Percentiles rank a stretch among this genome's conserved stretches.
Evolutionary conservation across 1,140 invertebrate genomes (phyloP).

Genomic region (Orius laevigatus): DNA sequence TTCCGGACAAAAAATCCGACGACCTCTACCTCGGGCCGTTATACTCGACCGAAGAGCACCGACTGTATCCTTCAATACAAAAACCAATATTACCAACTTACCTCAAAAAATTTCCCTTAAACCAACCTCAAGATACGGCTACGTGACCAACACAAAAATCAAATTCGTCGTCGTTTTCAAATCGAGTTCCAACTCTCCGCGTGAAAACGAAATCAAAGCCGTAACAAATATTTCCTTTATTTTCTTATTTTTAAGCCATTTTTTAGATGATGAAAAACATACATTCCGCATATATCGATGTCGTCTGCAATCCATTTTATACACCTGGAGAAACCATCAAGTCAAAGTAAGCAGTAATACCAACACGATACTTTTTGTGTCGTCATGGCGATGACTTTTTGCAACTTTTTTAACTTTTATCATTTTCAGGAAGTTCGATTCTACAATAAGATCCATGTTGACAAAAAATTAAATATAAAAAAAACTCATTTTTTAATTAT

Average conservation of each 20-base stretch:
- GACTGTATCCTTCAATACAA: constrained; percentile 55
- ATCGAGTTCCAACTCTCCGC: constrained; percentile 64
- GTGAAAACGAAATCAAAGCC: constrained; percentile 88
- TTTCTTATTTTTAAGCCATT: constrained; percentile 4
- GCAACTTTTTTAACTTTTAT: too few relatives aligned
- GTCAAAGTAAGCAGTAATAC: constrained; percentile 70
- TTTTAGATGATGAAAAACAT: constrained; percentile 74
- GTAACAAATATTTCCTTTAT: constrained; percentile 34
- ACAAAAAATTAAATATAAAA: too few relatives aligned
- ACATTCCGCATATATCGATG: constrained; percentile 79
- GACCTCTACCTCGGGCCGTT: constrained; percentile 77
- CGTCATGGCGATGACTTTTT: too few relatives aligned
- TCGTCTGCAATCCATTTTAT: constrained; percentile 90
- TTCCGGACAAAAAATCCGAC: constrained; percentile 41
- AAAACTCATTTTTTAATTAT: too few relatives aligned
- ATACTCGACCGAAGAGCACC: constrained; percentile 91
- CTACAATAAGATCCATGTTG: too few relatives aligned
- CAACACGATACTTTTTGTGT: too few relatives aligned
- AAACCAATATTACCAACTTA: background rate
- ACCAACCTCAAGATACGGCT: constrained; percentile 61
- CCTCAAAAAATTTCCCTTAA: background rate
- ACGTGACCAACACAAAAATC: constrained; percentile 92
- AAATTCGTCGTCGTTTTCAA: constrained; percentile 93
- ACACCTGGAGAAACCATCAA: constrained; percentile 67
- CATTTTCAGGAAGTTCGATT: too few relatives aligned